A percentile compares a stretch with the other conserved stretches of the same genome.
These are phyloP conservation scores for Heliconius ethilla DNA, from an alignment of 2,888 invertebrate species.

Conservation along the genomic window DNA sequence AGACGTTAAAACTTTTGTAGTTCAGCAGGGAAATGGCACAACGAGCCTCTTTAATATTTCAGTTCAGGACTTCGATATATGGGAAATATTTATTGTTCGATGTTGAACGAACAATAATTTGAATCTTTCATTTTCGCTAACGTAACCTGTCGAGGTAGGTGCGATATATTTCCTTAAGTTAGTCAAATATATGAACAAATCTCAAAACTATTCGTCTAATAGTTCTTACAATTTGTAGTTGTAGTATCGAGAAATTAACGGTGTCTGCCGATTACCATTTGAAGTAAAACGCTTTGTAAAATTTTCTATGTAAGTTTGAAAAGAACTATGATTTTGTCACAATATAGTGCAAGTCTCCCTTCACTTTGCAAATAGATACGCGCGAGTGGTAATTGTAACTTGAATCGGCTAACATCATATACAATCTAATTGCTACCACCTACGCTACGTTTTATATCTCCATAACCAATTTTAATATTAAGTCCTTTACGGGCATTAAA, in stretches of 20 bases:
- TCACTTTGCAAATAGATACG: too few species aligned
- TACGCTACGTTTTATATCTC: not conserved
- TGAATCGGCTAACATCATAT: not conserved
- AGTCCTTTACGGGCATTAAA: not conserved
- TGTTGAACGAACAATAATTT: slow-evolving; percentile 17
- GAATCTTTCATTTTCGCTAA: slow-evolving; percentile 18
- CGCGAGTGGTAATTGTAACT: not conserved
- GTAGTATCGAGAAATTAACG: too few species aligned
- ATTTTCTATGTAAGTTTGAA: too few species aligned
- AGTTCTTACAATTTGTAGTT: too few species aligned
- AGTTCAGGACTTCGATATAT: slow-evolving; percentile 7
- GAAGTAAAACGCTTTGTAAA: too few species aligned
- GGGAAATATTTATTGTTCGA: slow-evolving; percentile 20
- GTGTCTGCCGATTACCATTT: too few species aligned
- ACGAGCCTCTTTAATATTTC: slow-evolving; percentile 22
- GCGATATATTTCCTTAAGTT: not conserved
- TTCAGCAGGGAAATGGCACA: slow-evolving; percentile 20
- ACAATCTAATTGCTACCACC: not conserved
- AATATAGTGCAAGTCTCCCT: too few species aligned
- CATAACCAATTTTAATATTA: not conserved
- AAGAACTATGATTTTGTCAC: too few species aligned
- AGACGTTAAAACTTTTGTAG: not conserved
- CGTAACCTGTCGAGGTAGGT: not conserved
- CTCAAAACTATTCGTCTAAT: not conserved
- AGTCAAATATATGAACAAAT: not conserved